Base-by-base conservation (phyloP, 2,113 vertebrate species). In the Gymnocephalus cernua region DNA sequence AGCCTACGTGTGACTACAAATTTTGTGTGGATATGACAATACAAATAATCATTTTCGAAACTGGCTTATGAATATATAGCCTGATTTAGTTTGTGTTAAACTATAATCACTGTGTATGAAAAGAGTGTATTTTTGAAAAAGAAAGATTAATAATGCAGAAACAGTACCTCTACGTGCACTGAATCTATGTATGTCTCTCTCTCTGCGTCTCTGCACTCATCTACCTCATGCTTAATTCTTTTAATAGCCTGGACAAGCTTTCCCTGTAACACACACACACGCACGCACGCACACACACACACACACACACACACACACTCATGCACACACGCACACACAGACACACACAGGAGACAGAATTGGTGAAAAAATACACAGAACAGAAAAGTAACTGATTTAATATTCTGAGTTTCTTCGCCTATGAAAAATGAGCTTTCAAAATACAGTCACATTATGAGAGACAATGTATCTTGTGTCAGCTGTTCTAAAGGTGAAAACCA, bases 171-270 rank as follows among this genome's bases (percentile, higher is more conserved):
- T 14, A 95, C 86, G 45, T 81, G 63, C 38, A 91, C 5, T 16
- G 93, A 79, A 75, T 94, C 90, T 63, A 76, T 56, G 65, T 86
- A 90, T 1, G 93, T 91, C 54, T 93, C 86, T 63, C 70, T 93
- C 67, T 95, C 93, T 78, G 89, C 95, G n/a, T 94, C 94, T 82
- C 86, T 89, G 87, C 93, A 93, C 77, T 94, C 90, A 23, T 95
- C 93, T 57, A 93, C 80, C 91, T 94, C 94, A 76, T 93, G 94
- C 77, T 95, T 94, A 82, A 95, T 94, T 87, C 93, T 95, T 92
- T 94, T 95, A 90, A 95, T 95, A 76, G 94, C 89, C 74, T 93
- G 90, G 63, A 94, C 23, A 50, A 96, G 94, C 88, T 94, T 96
- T 82, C 90, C 91, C 95, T 96, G 90, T 64, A 88, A 78, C 63